These are phyloP conservation scores for Distichodus sexfasciatus DNA, from an alignment of 2,797 vertebrate genomes.

Conservation along the genomic window DNA sequence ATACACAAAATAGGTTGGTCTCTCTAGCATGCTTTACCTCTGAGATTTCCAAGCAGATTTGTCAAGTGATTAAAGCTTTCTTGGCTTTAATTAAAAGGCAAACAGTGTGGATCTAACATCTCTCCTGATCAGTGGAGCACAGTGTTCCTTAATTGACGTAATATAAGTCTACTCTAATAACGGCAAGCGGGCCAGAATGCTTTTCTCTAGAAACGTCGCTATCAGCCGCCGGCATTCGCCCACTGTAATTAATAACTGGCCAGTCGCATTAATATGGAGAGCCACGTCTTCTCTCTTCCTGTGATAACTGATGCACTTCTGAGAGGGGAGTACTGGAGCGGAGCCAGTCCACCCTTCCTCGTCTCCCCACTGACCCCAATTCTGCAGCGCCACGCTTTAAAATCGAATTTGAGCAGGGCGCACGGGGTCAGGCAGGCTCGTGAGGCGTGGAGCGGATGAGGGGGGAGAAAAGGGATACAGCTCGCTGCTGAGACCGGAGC, in stretches of 20 bases:
- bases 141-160: conserved; percentile 34
- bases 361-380: conserved; percentile 8
- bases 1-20: too few relatives aligned
- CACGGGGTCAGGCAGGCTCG: background rate
- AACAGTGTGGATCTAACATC: conserved; percentile 8
- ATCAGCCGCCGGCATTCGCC: conserved; percentile 29
- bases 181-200: conserved; percentile 1
- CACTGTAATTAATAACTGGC: conserved; percentile 43
- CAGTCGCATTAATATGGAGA: conserved; percentile 14
- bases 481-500: background rate
- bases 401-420: conserved; percentile 33
- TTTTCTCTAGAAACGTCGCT: conserved; percentile 28
- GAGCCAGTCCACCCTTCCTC: background rate
- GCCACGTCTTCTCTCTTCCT: background rate
- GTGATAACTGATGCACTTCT: conserved; percentile 8
- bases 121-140: conserved; percentile 15
- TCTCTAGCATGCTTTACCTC: background rate
- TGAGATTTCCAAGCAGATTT: background rate
- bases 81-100: conserved; percentile 30
- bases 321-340: background rate
- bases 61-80: conserved; percentile 4
- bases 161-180: conserved; percentile 41
- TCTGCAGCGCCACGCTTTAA: conserved; percentile 1
- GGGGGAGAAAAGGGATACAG: background rate
- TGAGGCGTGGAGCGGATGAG: background rate